Base-by-base conservation (phyloP, 2,797 vertebrate species). In the Sparus aurata region DNA sequence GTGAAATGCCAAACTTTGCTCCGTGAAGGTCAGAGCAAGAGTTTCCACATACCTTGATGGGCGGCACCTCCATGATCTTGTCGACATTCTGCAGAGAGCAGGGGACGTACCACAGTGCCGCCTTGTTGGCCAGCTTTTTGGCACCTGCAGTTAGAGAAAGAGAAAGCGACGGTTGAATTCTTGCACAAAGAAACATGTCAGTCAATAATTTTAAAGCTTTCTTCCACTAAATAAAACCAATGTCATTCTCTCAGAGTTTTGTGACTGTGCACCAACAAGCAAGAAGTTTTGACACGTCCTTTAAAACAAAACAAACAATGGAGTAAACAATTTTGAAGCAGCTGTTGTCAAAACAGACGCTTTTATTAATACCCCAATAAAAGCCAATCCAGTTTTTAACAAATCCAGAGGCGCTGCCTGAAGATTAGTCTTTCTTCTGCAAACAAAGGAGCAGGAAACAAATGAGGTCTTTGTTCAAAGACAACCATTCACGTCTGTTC, bases 101-200 rank as follows among this genome's bases (percentile, higher is more conserved):
- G 0, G 98, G 97, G 78, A 99, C 98, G 0, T 99, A 99, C 98
- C 98, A 99, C 85, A 99, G 91, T 0, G 96, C 95, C 0, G 98
- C 98, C 85, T 96, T 97, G 91, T 98, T 99, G 8, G 97, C 96
- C 93, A 98, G 80, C 83, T 95, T 97, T 85, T 96, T 98, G 43
- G 90, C 88, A 60, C 98, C 98, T 99, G 80, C 46, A 66, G 52
- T 41, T 77, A 89, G 15, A 84, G 49, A 85, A 38, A 38, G 15
- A 83, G 49, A 86, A 2, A 38, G 34, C 81, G 73, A 81, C 82
- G 54, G 72, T 58, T 83, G 10, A 80, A 64, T 45, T 70, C 0
- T 66, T 61, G 4, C 10, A 8, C n/a, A 18, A 6, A 57, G 6
- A 34, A 69, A 73, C 78, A 77, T 66, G 50, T 72, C 77, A 67